Conservation (phyloP, 2,113 vertebrate genomes). For the Sturnira hondurensis region DNA sequence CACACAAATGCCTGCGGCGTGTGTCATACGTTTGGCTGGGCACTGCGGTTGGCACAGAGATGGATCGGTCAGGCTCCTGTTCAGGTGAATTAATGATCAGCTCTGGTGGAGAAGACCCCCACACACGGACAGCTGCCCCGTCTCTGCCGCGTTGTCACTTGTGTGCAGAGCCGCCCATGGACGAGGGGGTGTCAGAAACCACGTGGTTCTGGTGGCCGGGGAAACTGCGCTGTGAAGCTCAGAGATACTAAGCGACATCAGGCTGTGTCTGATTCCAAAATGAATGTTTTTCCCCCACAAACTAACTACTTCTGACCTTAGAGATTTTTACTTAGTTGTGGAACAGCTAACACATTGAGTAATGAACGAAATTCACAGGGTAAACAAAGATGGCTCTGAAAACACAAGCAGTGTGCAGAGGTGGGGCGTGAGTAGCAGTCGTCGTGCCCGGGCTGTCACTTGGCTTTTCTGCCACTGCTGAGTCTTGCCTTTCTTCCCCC, state of each 20-base stretch:
- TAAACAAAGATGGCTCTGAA: background rate
- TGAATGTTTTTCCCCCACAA: background rate
- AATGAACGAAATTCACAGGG: background rate
- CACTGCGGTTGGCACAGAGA: background rate
- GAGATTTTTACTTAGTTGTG: background rate
- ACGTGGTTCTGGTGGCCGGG: background rate
- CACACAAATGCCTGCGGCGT: fast-evolving
- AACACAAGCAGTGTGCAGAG: background rate
- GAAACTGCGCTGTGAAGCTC: background rate
- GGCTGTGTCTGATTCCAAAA: background rate
- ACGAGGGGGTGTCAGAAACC: background rate
- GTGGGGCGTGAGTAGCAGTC: fast-evolving
- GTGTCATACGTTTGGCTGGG: background rate
- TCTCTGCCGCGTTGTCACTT: background rate
- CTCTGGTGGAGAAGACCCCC: background rate
- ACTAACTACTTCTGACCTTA: background rate
- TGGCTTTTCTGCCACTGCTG: background rate
- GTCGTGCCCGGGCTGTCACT: fast-evolving
- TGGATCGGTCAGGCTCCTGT: background rate
- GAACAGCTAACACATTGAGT: background rate
- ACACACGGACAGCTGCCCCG: background rate
- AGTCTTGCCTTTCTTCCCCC: background rate
- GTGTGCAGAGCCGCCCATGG: too few species aligned
- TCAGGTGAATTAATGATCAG: background rate
- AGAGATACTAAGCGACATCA: background rate